Percentiles rank a stretch among this genome's conserved stretches.
Conservation (phyloP, 2,797 vertebrate genomes). For the Ciconia nigra region DNA sequence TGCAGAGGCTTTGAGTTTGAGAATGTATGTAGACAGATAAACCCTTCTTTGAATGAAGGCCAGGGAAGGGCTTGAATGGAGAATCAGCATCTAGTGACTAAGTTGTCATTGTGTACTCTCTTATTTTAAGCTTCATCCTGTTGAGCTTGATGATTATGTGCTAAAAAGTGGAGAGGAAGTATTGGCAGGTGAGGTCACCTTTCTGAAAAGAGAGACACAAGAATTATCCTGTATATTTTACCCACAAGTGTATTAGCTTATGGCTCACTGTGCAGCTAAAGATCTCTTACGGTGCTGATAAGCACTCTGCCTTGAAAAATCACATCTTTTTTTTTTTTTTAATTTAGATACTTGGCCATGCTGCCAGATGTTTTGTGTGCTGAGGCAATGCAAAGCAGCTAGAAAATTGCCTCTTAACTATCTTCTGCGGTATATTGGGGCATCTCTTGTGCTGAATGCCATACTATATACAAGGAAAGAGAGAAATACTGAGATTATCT, state of each 20-base stretch:
- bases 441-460: neutral
- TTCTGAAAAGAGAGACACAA: neutral
- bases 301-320: neutral
- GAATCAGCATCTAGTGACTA: neutral
- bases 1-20: neutral
- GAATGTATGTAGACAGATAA: neutral
- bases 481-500: neutral
- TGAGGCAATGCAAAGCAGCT: neutral
- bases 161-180: neutral
- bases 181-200: neutral
- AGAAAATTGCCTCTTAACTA: neutral
- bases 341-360: neutral
- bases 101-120: neutral
- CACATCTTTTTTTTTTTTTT: neutral
- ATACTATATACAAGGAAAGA: neutral
- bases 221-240: neutral
- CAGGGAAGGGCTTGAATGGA: neutral
- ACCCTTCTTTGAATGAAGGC: neutral
- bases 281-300: neutral
- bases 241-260: neutral
- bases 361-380: neutral
- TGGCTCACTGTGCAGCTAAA: neutral
- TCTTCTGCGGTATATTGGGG: neutral
- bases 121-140: neutral
- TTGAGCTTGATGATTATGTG: neutral